Conservation (phyloP, 2,888 invertebrate species). For the Clanis bilineata region DNA sequence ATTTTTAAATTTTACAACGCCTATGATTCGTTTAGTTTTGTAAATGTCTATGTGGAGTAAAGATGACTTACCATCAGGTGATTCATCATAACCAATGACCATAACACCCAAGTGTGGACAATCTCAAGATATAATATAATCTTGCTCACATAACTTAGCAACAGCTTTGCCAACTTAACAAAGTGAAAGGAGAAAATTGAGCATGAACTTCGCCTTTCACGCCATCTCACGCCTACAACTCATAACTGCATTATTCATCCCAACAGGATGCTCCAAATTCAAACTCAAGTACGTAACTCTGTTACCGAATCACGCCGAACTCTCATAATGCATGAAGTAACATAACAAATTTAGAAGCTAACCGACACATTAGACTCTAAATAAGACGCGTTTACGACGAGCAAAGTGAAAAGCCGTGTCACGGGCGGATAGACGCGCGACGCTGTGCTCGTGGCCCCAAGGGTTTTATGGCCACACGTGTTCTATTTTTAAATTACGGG, state of each 20-base stretch:
- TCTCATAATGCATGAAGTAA: slow-evolving; percentile 26
- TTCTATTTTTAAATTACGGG: slow-evolving; percentile 31
- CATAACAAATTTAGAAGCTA: slow-evolving; percentile 54
- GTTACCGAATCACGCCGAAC: slow-evolving; percentile 4
- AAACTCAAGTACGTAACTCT: slow-evolving; percentile 1
- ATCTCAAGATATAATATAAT: too few species aligned
- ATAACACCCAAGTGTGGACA: too few species aligned
- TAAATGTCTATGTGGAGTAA: too few species aligned
- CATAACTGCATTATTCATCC: slow-evolving; percentile 2
- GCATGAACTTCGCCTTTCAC: not conserved
- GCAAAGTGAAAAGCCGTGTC: slow-evolving; percentile 63
- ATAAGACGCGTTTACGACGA: slow-evolving; percentile 71
- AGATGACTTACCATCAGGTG: too few species aligned
- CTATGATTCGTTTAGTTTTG: too few species aligned
- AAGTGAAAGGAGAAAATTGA: not conserved
- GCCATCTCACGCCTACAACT: not conserved
- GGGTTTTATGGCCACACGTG: slow-evolving; percentile 43
- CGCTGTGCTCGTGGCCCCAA: slow-evolving; percentile 41
- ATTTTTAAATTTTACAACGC: too few species aligned
- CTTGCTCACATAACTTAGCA: too few species aligned
- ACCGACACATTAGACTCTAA: slow-evolving; percentile 61
- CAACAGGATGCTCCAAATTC: not conserved
- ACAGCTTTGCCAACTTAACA: not conserved
- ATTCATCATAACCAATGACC: too few species aligned
- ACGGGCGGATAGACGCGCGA: slow-evolving; percentile 29